These are phyloP conservation scores for Triops longicaudatus DNA, from an alignment of 1,140 invertebrate genomes.

Conservation along the genomic window DNA sequence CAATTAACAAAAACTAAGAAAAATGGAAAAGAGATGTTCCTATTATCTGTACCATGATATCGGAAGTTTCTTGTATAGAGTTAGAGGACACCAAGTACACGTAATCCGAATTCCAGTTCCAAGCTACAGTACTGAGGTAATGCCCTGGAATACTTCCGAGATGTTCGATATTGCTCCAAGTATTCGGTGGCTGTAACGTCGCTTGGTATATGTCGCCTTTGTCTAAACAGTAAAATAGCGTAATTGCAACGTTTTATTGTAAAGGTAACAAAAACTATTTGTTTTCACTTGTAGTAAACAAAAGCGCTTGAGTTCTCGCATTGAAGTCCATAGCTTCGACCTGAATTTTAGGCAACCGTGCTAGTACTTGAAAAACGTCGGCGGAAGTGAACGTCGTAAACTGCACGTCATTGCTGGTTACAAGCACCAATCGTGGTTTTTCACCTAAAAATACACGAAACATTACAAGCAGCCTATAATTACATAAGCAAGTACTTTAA, in stretches of 20 bases:
- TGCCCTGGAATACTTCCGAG: neutral
- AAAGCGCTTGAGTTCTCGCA: neutral
- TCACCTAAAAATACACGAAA: too few relatives aligned
- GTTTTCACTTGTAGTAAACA: neutral
- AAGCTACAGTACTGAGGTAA: neutral
- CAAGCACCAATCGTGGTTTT: neutral
- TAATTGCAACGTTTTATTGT: neutral
- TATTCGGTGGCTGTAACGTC: neutral
- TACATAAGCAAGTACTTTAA: too few relatives aligned
- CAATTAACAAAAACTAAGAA: too few relatives aligned
- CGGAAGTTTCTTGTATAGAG: neutral
- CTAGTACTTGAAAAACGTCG: neutral
- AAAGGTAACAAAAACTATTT: too few relatives aligned
- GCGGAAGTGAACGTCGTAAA: neutral
- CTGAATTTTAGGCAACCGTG: neutral
- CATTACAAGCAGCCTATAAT: too few relatives aligned
- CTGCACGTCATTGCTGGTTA: neutral
- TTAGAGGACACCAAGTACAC: neutral
- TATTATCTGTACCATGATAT: neutral
- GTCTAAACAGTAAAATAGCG: neutral
- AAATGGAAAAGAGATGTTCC: too few relatives aligned
- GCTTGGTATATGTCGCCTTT: neutral
- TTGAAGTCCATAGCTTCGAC: neutral
- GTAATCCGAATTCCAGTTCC: neutral
- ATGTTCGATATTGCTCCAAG: neutral